Conservation (phyloP, 2,888 invertebrate species). For the Chouioia cunea region DNA sequence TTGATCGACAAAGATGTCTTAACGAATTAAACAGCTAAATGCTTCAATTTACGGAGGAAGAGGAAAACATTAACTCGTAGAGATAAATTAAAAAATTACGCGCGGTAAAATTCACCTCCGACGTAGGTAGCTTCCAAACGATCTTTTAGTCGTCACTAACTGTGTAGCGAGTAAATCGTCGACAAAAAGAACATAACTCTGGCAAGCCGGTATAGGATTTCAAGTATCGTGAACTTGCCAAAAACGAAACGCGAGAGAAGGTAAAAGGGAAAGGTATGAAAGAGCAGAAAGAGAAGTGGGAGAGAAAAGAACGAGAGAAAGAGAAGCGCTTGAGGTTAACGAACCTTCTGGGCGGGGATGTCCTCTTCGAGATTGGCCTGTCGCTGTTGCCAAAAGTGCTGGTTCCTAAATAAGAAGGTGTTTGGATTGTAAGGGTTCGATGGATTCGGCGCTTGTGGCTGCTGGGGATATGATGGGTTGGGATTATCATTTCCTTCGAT, state of each 20-base stretch:
- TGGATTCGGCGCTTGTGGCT: conserved; percentile 47
- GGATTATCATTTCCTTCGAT: conserved; percentile 33
- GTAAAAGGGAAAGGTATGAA: no score
- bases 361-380: conserved; percentile 53
- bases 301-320: background rate
- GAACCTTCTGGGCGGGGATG: conserved; percentile 34
- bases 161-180: no score
- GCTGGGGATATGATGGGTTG: conserved; percentile 40
- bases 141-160: no score
- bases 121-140: background rate
- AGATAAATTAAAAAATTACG: no score
- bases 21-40: no score
- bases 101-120: no score
- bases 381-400: conserved; percentile 57
- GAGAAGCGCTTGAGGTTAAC: background rate
- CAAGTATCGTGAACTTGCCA: background rate
- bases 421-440: conserved; percentile 49
- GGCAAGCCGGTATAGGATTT: background rate
- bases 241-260: no score
- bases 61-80: no score
- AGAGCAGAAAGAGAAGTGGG: no score
- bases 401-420: conserved; percentile 41
- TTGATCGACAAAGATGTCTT: no score
- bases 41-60: background rate
- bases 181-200: no score